Percentiles rank a stretch among this genome's conserved stretches.
phyloP scores from a whole-genome alignment of 2,888 invertebrate species.

The Xestia c-nigrum region DNA sequence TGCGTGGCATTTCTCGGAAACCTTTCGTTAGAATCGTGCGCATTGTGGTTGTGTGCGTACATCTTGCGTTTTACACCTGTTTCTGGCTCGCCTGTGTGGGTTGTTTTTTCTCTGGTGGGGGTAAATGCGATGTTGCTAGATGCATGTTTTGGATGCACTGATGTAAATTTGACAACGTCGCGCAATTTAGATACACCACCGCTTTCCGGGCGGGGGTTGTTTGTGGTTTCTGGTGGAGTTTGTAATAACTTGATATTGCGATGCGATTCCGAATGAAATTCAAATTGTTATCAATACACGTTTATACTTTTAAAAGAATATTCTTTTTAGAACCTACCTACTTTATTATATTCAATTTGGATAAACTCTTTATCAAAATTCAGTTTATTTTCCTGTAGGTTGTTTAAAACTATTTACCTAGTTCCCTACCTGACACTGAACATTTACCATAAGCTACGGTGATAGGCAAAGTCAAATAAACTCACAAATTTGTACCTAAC shows the following conservation, averaged over 20 bases:
- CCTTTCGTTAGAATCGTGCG: constrained; percentile 65
- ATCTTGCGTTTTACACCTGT: constrained; percentile 79
- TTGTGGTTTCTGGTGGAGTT: constrained; percentile 29
- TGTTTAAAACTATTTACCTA: neutral
- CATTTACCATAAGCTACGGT: neutral
- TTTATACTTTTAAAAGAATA: neutral
- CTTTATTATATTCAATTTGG: neutral
- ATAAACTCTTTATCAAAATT: neutral
- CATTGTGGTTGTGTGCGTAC: constrained; percentile 69
- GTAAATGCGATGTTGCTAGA: constrained; percentile 86
- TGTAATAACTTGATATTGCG: constrained; percentile 1
- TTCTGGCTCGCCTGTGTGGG: constrained; percentile 64
- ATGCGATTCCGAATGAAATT: constrained; percentile 1
- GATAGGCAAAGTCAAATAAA: neutral
- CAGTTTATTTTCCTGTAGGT: neutral
- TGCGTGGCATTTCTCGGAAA: constrained; percentile 79
- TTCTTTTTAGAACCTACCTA: neutral
- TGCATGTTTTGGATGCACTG: constrained; percentile 82
- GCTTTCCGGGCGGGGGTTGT: constrained; percentile 47
- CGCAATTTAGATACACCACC: constrained; percentile 77
- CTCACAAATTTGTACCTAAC: neutral
- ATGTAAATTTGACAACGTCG: constrained; percentile 89
- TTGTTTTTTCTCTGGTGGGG: constrained; percentile 69
- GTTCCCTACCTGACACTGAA: neutral
- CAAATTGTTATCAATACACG: neutral